Evolutionary conservation across 2,888 invertebrate genomes (phyloP).

Genomic region (Drosophila siamana): DNA sequence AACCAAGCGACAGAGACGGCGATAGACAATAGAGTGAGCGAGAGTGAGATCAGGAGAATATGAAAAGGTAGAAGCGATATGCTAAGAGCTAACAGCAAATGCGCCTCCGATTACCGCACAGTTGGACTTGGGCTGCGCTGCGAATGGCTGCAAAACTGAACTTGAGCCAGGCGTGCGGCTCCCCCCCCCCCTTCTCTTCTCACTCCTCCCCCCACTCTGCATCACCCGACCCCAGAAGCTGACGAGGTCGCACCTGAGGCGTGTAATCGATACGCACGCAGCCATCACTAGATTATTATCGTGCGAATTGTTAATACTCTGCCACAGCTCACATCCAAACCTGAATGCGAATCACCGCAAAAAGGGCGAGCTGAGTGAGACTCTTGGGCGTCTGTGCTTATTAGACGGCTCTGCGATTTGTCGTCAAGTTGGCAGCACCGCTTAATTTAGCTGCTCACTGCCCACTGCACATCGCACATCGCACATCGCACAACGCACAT

Average conservation of each 20-base stretch:
- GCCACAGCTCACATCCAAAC: conserved; percentile 35
- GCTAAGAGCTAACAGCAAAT: conserved; percentile 57
- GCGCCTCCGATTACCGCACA: conserved; percentile 73
- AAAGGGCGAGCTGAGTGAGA: neutral
- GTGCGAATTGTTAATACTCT: conserved; percentile 80
- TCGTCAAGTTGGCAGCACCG: conserved; percentile 69
- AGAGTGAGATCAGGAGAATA: conserved; percentile 16
- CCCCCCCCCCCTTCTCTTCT: neutral
- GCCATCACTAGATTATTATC: conserved; percentile 72
- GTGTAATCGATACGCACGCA: conserved; percentile 75
- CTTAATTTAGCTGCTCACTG: conserved; percentile 59
- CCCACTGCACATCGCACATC: conserved; percentile 21
- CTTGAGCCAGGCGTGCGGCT: conserved; percentile 74
- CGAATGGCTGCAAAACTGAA: conserved; percentile 58
- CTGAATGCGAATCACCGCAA: conserved; percentile 21
- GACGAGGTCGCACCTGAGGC: conserved; percentile 82
- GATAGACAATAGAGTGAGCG: conserved; percentile 22
- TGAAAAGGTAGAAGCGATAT: conserved; percentile 51
- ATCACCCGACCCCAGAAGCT: conserved; percentile 21
- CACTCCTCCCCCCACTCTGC: neutral
- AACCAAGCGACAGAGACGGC: conserved; percentile 48
- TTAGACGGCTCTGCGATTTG: conserved; percentile 58
- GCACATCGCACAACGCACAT: no score
- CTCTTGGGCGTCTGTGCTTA: conserved; percentile 28
- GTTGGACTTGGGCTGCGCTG: conserved; percentile 49